Conservation (phyloP, 2,888 invertebrate genomes). For the Drosophila macrospina region DNA sequence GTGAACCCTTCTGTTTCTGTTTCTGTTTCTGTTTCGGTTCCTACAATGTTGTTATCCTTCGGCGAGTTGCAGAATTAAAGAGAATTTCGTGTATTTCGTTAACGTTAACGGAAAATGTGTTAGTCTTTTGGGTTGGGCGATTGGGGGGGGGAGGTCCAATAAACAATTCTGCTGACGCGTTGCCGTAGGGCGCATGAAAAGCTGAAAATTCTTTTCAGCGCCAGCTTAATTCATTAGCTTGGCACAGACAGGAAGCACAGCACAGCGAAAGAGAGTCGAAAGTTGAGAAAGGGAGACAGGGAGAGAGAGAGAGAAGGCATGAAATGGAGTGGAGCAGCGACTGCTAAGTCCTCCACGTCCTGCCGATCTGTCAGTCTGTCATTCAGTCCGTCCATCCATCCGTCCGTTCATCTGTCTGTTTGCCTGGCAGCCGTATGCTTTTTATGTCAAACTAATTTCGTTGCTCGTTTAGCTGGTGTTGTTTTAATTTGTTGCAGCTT, state of each 20-base stretch:
- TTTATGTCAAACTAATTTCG: constrained; percentile 80
- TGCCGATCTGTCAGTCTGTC: constrained; percentile 53
- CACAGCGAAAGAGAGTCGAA: not conserved
- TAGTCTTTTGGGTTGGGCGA: constrained; percentile 15
- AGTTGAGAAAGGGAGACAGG: not conserved
- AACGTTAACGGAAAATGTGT: constrained; percentile 50
- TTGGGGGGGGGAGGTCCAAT: constrained; percentile 36
- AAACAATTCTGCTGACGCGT: constrained; percentile 68
- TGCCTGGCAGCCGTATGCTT: constrained; percentile 58
- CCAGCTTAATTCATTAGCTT: constrained; percentile 74
- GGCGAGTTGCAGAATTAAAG: constrained; percentile 44
- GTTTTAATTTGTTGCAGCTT: constrained; percentile 70
- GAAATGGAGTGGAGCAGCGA: not conserved
- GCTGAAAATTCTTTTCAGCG: constrained; percentile 63
- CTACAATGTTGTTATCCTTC: constrained; percentile 29
- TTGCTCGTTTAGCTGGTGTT: constrained; percentile 76
- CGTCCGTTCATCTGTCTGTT: constrained; percentile 22
- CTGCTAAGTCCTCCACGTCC: constrained; percentile 31
- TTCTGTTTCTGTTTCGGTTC: too few relatives aligned
- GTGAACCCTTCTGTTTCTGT: constrained; percentile 44
- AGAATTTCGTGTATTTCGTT: constrained; percentile 51
- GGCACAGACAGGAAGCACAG: constrained; percentile 40
- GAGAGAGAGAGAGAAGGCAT: not conserved
- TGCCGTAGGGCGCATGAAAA: constrained; percentile 57
- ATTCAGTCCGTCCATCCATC: constrained; percentile 8